Base-by-base conservation (phyloP, 2,797 vertebrate species). In the Falco berigora region DNA sequence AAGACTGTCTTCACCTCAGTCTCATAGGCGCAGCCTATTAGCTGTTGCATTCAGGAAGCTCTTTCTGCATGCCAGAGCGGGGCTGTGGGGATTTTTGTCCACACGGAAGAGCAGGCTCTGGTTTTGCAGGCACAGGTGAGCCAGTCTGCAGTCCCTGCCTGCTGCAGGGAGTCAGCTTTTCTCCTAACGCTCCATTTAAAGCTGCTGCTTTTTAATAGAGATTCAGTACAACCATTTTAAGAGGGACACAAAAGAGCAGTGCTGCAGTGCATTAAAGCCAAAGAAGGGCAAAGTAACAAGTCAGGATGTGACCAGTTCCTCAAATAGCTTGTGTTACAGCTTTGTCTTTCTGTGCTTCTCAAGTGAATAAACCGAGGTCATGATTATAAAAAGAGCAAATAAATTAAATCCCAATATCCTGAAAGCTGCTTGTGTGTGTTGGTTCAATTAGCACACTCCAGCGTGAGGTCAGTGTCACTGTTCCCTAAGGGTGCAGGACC, bases 21-120 rank as follows among this genome's bases (percentile, higher is more conserved):
- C 44, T 81, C 32, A 11, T 30, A 10, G 72, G 44, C 22, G 47
- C 27, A 44, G 30, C n/a, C 59, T 32, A 44, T 80, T 15, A 9
- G 27, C 15, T 21, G 2, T 36, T 44, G 76, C 64, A 64, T 72
- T 27, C 0, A 0, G 38, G 83, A n/a, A 87, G 68, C 58, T 27
- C 21, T 27, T 52, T 34, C 69, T 28, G 25, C 9, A 7, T 1
- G 0, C 64, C 1, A 1, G 20, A 17, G 23, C 9, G 27, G 27
- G 24, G 21, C 47, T 69, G 72, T 40, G 20, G 74, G 46, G 63
- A 32, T 56, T 80, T 50, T n/a, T 47, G 49, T 36, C 75, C 30
- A 5, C 14, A 11, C 38, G 9, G 42, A 64, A 62, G 49, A 79
- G 64, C 23, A 14, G 25, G 10, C 44, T 53, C 5, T 0, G 3